phyloP scores from a whole-genome alignment of 2,888 invertebrate species.

The Aleiodes testaceus region DNA sequence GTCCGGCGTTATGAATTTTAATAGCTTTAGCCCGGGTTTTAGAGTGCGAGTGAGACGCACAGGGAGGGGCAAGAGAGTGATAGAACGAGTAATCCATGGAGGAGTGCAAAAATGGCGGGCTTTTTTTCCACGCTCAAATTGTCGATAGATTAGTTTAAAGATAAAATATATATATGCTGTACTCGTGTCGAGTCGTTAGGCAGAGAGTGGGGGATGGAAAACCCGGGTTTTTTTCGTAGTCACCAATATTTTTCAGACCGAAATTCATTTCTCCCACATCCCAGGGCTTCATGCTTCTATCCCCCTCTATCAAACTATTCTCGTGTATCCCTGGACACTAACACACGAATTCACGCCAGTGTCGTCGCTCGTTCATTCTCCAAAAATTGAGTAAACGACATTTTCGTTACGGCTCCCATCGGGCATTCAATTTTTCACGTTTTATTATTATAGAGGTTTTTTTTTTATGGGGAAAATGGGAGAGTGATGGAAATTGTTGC shows the following conservation, averaged over 20 bases:
- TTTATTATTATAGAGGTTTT: neutral
- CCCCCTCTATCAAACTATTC: neutral
- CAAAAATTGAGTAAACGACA: conserved; percentile 22
- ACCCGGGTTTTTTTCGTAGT: conserved; percentile 35
- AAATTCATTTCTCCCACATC: conserved; percentile 23
- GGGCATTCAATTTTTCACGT: conserved; percentile 25
- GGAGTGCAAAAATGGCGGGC: conserved; percentile 67
- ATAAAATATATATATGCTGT: conserved; percentile 53
- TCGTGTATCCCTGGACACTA: conserved; percentile 2
- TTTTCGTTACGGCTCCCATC: conserved; percentile 7
- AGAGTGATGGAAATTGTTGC: conserved; percentile 8
- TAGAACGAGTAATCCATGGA: conserved; percentile 43
- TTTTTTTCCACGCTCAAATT: conserved; percentile 68
- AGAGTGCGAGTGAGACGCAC: conserved; percentile 53
- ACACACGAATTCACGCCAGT: conserved; percentile 14
- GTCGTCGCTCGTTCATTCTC: conserved; percentile 33
- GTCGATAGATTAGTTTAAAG: conserved; percentile 72
- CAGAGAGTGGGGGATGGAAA: neutral
- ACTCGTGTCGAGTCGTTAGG: conserved; percentile 14
- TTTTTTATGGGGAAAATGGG: neutral
- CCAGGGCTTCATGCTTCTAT: neutral
- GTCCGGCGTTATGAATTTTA: conserved; percentile 73
- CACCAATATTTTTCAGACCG: conserved; percentile 34
- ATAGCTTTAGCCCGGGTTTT: conserved; percentile 69
- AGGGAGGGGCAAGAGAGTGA: conserved; percentile 32